Evolutionary conservation across 2,888 invertebrate species (phyloP), one percentile per base, ranked within the genome.

Genomic region (Zelleria hepariella): DNA sequence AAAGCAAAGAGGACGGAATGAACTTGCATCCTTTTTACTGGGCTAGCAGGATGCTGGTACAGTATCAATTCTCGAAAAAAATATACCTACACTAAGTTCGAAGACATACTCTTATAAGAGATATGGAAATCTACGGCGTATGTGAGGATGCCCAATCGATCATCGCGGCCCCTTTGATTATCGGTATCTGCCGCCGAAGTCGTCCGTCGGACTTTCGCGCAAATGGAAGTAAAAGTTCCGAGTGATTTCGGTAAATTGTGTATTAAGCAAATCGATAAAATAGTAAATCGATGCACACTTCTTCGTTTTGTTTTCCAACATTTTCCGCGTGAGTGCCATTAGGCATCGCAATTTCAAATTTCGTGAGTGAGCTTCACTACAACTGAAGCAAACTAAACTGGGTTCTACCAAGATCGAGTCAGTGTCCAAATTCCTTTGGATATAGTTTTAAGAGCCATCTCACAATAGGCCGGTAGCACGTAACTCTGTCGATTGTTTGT

Each of bases 291-390:
- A 71, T 71, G 73, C n/a, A 70, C 61, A 24, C 32, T 49, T 49
- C 62, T 67, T n/a, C n/a, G n/a, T n/a, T 66, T 66, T 72, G 72
- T 75, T 78, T 76, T 78, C 75, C 73, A 73, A 77, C 75, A 76
- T 76, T 82, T 82, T 75, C 77, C 79, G 78, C 78, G 80, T 83
- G 82, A 86, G 85, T 86, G 84, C 67, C 8, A 42, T 24, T 15
- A 58, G 58, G 18, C 49, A 51, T 49, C 27, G 24, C 24, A 20
- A 24, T 55, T 32, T 5, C 18, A 26, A 26, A 26, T 32, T 68
- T 66, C 67, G 68, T 71, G 68, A 73, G 68, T 67, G 67, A 60
- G 32, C 32, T 42, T 42, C 32, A 42, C 10, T 42, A 42, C 32
- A 42, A 42, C 15, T 42, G 15, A 42, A 42, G 32, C 10, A 15